These are phyloP conservation scores for Aphis gossypii DNA, from an alignment of 1,140 invertebrate species.

Conservation along the genomic window DNA sequence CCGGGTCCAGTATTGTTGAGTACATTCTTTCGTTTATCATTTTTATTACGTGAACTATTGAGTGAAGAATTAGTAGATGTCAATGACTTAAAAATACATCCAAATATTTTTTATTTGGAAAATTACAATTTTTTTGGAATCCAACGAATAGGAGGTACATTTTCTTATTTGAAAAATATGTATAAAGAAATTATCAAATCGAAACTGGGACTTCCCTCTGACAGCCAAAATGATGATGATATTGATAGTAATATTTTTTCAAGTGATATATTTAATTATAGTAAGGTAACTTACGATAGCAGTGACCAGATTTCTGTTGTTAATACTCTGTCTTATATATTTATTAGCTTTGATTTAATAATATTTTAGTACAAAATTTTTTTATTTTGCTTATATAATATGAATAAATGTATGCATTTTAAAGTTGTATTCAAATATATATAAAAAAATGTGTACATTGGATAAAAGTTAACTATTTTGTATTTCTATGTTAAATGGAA, in stretches of 20 bases:
- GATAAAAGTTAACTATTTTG: not conserved
- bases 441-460: not conserved
- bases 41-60: not conserved
- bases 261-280: not conserved
- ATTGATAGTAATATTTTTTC: not conserved
- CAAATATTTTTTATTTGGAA: conserved; percentile 43
- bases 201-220: not conserved
- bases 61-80: not conserved
- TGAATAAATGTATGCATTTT: not conserved
- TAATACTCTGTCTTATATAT: not conserved
- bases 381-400: no score
- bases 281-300: not conserved
- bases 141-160: conserved; percentile 23
- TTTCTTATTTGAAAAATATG: conserved; percentile 13
- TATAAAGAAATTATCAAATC: not conserved
- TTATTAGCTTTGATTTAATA: not conserved
- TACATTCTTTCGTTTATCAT: conserved; percentile 28
- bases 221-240: not conserved
- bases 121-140: conserved; percentile 24
- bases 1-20: conserved; percentile 30
- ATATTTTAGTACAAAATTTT: not conserved
- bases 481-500: not conserved
- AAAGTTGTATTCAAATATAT: not conserved
- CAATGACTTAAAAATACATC: not conserved
- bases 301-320: not conserved